Evolutionary conservation across 2,113 vertebrate genomes (phyloP), one percentile per base, ranked within the genome.

Genomic region (Sphaerodactylus townsendi): DNA sequence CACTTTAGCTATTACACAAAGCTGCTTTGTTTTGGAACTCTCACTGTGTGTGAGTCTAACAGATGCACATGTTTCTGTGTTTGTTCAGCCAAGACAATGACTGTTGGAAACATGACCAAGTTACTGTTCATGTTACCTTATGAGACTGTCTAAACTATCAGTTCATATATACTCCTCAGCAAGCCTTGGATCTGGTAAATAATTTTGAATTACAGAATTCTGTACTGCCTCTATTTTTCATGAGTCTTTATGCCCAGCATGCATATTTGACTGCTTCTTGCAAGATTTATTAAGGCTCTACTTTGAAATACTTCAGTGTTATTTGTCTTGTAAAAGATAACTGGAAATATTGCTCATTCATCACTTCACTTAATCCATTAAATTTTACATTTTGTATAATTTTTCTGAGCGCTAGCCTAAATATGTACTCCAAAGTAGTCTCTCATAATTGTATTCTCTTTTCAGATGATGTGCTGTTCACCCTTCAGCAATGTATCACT

Each of bases 241-340:
- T 11, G 25, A 41, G 2, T 59, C 30, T 78, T 41, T 37, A 46
- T 65, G 65, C 39, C 23, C 37, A 41, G 64, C 19, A 48, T 53
- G 72, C 56, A 77, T 64, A 73, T 90, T 89, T 33, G 50, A 89
- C 35, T 10, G 21, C 2, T 74, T 79, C 35, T 44, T 85, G 53
- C 44, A 86, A 90, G 77, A 87, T 87, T n/a, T n/a, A n/a, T n/a
- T 84, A 28, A 83, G 21, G 87, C 74, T 81, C 85, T 81, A 81
- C 85, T 84, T 86, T 85, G 83, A 77, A 92, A 92, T 89, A 91
- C 84, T 90, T 93, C 59, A 50, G 76, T 90, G 89, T 91, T 76
- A 65, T 88, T 92, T 89, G 37, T 87, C 75, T 85, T 86, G n/a
- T 87, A 87, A 48, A 77, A 91, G 85, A 82, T 91, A 76, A 92